Evolutionary conservation across 1,140 invertebrate species (phyloP).

Genomic region (Temnothorax nylanderi): DNA sequence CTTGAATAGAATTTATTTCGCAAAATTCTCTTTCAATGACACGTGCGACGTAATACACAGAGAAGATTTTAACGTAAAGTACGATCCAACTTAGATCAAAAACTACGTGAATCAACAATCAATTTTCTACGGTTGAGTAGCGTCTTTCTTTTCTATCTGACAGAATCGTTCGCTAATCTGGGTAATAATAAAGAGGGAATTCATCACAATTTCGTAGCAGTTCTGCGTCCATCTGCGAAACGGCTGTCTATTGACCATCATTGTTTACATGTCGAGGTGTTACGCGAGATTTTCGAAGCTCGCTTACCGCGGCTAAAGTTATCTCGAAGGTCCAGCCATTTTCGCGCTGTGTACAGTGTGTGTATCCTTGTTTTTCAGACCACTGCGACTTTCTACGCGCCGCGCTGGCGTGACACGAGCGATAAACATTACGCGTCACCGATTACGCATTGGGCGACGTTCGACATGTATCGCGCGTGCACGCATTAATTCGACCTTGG

Average conservation of each 20-base stretch:
- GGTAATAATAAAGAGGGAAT: background rate
- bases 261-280: background rate
- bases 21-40: background rate
- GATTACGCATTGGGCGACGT: constrained; percentile 40
- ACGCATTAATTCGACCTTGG: constrained; percentile 48
- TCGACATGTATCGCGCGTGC: background rate
- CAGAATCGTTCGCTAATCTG: background rate
- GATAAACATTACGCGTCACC: constrained; percentile 57
- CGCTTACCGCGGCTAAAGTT: constrained; percentile 36
- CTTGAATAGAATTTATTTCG: background rate
- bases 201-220: background rate
- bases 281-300: background rate
- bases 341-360: background rate
- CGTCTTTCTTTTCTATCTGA: background rate
- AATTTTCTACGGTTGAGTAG: background rate
- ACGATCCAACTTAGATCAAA: background rate
- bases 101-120: background rate
- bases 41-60: background rate
- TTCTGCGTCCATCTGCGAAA: background rate
- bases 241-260: background rate
- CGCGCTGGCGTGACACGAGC: background rate
- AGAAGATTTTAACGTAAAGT: background rate
- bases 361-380: constrained; percentile 42
- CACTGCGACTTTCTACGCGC: constrained; percentile 35
- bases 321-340: constrained; percentile 36